A percentile compares a stretch with the other conserved stretches of the same genome.
These are phyloP conservation scores for Spatulosminthurus flaviceps DNA, from an alignment of 2,888 invertebrate species.

Conservation along the genomic window DNA sequence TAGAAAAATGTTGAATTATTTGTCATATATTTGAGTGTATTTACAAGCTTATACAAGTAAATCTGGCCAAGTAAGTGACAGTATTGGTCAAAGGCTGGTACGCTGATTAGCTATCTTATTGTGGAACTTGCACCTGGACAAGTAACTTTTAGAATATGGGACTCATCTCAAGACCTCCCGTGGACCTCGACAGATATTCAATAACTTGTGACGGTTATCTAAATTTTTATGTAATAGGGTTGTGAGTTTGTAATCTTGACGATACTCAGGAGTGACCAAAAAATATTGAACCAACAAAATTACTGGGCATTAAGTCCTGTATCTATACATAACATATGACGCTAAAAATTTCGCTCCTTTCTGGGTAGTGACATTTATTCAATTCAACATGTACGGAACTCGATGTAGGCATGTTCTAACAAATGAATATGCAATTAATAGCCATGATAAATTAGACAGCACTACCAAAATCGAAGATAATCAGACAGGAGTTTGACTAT, in stretches of 20 bases:
- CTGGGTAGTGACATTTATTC: neutral
- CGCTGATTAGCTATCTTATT: neutral
- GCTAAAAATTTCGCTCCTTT: neutral
- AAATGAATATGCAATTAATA: too few relatives aligned
- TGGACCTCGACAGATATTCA: neutral
- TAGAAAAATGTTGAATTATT: neutral
- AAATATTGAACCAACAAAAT: neutral
- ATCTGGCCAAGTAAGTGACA: neutral
- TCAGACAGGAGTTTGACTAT: constrained; percentile 11
- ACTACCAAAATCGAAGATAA: constrained; percentile 31
- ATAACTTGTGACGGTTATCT: neutral
- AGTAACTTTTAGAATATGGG: neutral
- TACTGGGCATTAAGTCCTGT: too few relatives aligned
- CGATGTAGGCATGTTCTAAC: too few relatives aligned
- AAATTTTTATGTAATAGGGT: neutral
- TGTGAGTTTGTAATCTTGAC: neutral
- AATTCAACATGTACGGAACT: neutral
- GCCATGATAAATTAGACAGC: too few relatives aligned
- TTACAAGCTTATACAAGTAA: too few relatives aligned
- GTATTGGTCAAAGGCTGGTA: neutral
- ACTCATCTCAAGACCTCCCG: too few relatives aligned
- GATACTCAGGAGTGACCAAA: constrained; percentile 8
- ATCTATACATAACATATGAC: too few relatives aligned
- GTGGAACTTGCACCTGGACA: neutral
- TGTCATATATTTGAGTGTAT: neutral